Base-by-base conservation (phyloP, 2,113 vertebrate genomes). In the Hyaena hyaena region DNA sequence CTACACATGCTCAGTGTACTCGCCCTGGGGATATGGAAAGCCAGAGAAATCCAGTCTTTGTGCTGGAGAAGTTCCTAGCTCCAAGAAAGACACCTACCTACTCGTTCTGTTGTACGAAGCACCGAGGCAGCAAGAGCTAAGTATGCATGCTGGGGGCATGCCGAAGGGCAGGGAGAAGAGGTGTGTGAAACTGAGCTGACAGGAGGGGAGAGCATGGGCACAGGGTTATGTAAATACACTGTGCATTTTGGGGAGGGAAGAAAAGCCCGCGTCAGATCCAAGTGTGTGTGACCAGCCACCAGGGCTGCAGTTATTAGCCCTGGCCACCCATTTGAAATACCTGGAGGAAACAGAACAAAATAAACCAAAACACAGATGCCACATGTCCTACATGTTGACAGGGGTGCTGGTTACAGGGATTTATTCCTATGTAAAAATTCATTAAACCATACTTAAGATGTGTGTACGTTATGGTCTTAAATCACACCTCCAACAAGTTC, bases 1-100 rank as follows among this genome's bases (percentile, higher is more conserved):
- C 15, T 5, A 7, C 2, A 8, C 3, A 43, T 5, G 35, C 45
- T 85, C 21, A 0, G 4, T n/a, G 74, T 19, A 5, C 33, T 35
- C 2, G 5, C 73, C 68, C 73, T 48, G 55, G 39, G 4, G 31
- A 31, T 17, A 21, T 7, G 23, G 65, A 69, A 15, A 81, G 10
- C 43, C 76, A 45, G 16, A 17, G 71, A 94, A 53, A 77, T 5
- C 23, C 33, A 85, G 48, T 31, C 85, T 97, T 88, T 61, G 33
- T 35, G 45, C 19, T 33, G 5, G 10, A 91, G 81, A 53, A 74
- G 92, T 23, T 68, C 48, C 28, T 14, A 4, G 43, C 19, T 69
- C 73, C 19, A 5, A 81, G 43, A 35, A 1, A 10, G 4, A 26
- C 23, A 55, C 3, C 71, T 33, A 26, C 35, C 31, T 6, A 1